phyloP scores from a whole-genome alignment of 2,888 invertebrate species.

The Scrobipalpa atriplicella region DNA sequence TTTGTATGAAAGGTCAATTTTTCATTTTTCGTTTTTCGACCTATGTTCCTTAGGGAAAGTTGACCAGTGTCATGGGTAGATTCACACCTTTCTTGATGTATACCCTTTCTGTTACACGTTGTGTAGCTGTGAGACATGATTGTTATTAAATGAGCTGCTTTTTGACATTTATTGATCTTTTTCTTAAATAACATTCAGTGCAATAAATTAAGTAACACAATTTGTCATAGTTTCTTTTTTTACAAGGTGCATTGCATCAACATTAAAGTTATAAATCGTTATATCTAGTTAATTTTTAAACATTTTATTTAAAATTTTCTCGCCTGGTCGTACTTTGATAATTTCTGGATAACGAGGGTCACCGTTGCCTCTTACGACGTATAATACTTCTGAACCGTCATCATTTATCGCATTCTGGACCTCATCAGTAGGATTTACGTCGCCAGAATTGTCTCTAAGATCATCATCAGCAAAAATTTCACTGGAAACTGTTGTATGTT shows the following conservation, averaged over 20 bases:
- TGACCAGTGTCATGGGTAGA: too few species aligned
- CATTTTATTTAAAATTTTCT: background rate
- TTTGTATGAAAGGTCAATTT: too few species aligned
- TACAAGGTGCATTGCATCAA: background rate
- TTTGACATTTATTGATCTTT: background rate
- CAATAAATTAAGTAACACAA: too few species aligned
- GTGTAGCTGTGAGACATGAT: too few species aligned
- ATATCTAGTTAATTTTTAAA: background rate
- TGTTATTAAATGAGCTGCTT: background rate
- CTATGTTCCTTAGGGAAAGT: too few species aligned
- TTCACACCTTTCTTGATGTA: too few species aligned
- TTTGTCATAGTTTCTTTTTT: background rate
- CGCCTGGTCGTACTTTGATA: constrained; percentile 43
- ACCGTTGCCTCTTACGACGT: constrained; percentile 73
- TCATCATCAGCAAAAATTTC: constrained; percentile 2
- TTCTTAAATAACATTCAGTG: background rate
- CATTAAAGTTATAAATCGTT: background rate
- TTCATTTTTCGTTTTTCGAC: too few species aligned
- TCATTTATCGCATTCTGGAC: background rate
- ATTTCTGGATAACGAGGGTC: constrained; percentile 76
- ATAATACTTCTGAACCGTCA: constrained; percentile 45
- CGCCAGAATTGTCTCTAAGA: background rate
- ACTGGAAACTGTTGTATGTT: constrained; percentile 24
- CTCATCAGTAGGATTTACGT: background rate
- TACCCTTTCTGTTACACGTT: too few species aligned